Percentiles rank a stretch among this genome's conserved stretches.
These are phyloP conservation scores for Lasiurus borealis DNA, from an alignment of 2,113 vertebrate genomes.

Conservation along the genomic window DNA sequence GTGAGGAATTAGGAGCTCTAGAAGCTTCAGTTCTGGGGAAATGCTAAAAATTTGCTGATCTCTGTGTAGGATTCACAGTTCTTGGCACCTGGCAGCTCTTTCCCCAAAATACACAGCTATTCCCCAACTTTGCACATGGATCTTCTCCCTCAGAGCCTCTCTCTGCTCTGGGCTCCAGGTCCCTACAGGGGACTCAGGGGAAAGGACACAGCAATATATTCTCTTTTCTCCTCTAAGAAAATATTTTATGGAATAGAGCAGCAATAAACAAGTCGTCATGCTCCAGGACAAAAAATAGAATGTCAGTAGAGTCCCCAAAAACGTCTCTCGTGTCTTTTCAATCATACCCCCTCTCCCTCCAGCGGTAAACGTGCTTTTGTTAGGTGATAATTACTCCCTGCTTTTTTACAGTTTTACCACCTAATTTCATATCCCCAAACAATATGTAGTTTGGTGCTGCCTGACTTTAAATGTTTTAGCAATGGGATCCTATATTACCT, in stretches of 20 bases:
- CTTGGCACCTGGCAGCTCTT: not conserved
- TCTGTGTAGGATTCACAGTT: not conserved
- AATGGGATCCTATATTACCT: not conserved
- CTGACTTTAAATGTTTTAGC: not conserved
- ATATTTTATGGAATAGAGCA: not conserved
- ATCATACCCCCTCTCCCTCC: not conserved
- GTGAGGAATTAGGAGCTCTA: not conserved
- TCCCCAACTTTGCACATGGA: not conserved
- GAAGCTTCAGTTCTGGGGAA: not conserved
- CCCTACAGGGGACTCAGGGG: rapidly evolving
- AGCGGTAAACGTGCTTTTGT: not conserved
- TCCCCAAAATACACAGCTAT: not conserved
- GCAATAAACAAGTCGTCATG: not conserved
- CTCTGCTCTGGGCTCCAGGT: not conserved
- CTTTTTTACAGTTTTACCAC: not conserved
- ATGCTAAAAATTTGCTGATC: not conserved
- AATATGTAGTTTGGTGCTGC: not conserved
- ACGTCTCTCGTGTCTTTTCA: not conserved
- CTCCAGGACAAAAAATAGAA: not conserved
- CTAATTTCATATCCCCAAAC: not conserved
- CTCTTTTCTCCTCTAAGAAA: not conserved
- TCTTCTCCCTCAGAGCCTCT: not conserved
- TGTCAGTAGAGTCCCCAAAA: not conserved
- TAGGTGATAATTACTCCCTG: not conserved
- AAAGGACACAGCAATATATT: not conserved